Evolutionary conservation across 2,888 invertebrate species (phyloP), one percentile per base, ranked within the genome.

Genomic region (Troilus luridus): DNA sequence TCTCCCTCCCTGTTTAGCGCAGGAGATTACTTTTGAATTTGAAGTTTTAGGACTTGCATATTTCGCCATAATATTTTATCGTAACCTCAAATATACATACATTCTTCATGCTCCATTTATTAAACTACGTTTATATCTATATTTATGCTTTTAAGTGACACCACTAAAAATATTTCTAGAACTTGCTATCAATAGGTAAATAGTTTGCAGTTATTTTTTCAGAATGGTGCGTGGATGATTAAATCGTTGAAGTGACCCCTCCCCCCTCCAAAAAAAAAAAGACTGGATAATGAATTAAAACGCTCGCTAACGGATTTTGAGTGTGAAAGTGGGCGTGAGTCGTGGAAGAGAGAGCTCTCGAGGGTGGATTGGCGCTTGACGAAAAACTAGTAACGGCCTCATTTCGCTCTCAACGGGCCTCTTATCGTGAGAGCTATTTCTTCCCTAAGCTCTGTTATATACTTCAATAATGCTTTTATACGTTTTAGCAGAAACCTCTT

Each of bases 321-420:
- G 6, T 12, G 85, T 10, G 11, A 56, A 85, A 85, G 85, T 56
- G 85, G 85, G 56, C n/a, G 54, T 21, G 85, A 85, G 85, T 85
- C 56, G 85, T 85, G n/a, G 85, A 85, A 85, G 85, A 85, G 56
- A 85, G 85, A 12, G 85, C 85, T 12, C 85, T 85, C 7, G 85
- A 85, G 56, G 85, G 85, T 85, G 85, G 85, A 85, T 85, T 85
- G 85, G 85, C 85, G 85, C 85, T 85, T 85, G 85, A 85, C 85
- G 85, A 85, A 85, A 85, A 85, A 85, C 85, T 85, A 85, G 85
- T 85, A 85, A 85, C 85, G 85, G 85, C 85, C 85, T 85, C 85
- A 85, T 85, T 85, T 85, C 56, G 54, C 56, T 85, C 85, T 85
- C 85, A 85, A 85, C 56, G 58, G 56, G 85, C n/a, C 85, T n/a